phyloP scores from a whole-genome alignment of 2,888 invertebrate species.

The Xestia ashworthii region DNA sequence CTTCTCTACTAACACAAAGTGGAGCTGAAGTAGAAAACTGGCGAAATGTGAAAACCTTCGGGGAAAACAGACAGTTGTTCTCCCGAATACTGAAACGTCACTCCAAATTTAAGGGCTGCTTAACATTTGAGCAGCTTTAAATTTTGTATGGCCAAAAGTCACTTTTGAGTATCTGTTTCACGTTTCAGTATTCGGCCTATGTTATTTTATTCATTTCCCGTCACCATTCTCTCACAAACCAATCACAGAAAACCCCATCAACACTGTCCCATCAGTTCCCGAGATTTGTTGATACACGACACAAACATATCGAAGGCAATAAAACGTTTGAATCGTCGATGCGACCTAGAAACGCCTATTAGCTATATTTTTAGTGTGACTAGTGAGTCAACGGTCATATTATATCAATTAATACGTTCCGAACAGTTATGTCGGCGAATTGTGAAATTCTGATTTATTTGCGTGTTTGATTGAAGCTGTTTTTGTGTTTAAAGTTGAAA shows the following conservation, averaged over 20 bases:
- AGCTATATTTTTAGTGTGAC: slow-evolving; percentile 64
- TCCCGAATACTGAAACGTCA: no score
- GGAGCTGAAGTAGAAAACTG: not conserved
- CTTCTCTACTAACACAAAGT: not conserved
- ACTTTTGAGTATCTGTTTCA: no score
- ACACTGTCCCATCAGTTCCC: slow-evolving; percentile 26
- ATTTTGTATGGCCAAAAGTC: no score
- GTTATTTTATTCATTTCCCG: not conserved
- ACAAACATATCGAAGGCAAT: slow-evolving; percentile 58
- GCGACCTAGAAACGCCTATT: slow-evolving; percentile 64
- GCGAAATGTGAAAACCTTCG: not conserved
- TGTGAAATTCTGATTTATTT: slow-evolving; percentile 49
- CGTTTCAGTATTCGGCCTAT: no score
- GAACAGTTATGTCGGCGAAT: slow-evolving; percentile 32
- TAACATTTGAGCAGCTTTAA: no score
- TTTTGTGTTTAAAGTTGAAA: slow-evolving; percentile 3
- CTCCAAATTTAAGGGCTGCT: no score
- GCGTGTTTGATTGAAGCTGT: not conserved
- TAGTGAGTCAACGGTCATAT: slow-evolving; percentile 58
- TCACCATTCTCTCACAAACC: not conserved
- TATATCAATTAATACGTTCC: slow-evolving; percentile 60
- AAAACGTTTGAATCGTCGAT: slow-evolving; percentile 51
- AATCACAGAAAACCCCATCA: slow-evolving; percentile 11
- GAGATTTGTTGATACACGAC: slow-evolving; percentile 44
- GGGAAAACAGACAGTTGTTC: not conserved